Percentiles rank a stretch among this genome's conserved stretches.
Conservation (phyloP, 2,888 invertebrate genomes). For the Choristoneura rosaceana region DNA sequence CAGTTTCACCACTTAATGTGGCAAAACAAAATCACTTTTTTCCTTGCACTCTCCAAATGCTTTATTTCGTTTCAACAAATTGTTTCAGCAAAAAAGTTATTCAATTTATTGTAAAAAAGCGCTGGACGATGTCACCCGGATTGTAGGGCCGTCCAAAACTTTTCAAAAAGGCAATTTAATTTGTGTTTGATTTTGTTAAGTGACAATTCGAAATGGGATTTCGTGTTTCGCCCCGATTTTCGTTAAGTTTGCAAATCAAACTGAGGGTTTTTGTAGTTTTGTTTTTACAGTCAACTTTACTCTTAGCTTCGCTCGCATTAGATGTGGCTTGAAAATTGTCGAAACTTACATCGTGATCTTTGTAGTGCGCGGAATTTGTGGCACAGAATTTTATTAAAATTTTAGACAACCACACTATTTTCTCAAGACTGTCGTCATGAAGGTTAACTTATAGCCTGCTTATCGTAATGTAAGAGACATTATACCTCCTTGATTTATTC, state of each 20-base stretch:
- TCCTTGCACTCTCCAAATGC: not conserved
- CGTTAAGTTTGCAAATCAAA: not conserved
- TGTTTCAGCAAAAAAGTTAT: constrained; percentile 11
- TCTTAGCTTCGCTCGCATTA: too few relatives aligned
- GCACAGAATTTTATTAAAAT: too few relatives aligned
- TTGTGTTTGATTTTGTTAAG: constrained; percentile 23
- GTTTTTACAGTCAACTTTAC: not conserved
- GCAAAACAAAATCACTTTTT: too few relatives aligned
- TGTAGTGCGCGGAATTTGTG: too few relatives aligned
- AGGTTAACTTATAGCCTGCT: too few relatives aligned
- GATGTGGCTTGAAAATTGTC: too few relatives aligned
- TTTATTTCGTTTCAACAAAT: constrained; percentile 4
- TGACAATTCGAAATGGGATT: constrained; percentile 26
- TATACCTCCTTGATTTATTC: too few relatives aligned
- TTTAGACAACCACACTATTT: too few relatives aligned
- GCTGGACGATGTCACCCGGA: constrained; percentile 14
- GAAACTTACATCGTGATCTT: too few relatives aligned
- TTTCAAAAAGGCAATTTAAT: constrained; percentile 32
- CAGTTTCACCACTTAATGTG: too few relatives aligned
- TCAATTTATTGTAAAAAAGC: constrained; percentile 26
- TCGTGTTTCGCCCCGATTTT: not conserved
- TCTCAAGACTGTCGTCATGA: too few relatives aligned
- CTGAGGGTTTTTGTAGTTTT: not conserved
- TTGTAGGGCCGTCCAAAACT: constrained; percentile 18
- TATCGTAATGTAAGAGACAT: too few relatives aligned